Conservation (phyloP, 2,888 invertebrate genomes). For the Nebria brevicollis region DNA sequence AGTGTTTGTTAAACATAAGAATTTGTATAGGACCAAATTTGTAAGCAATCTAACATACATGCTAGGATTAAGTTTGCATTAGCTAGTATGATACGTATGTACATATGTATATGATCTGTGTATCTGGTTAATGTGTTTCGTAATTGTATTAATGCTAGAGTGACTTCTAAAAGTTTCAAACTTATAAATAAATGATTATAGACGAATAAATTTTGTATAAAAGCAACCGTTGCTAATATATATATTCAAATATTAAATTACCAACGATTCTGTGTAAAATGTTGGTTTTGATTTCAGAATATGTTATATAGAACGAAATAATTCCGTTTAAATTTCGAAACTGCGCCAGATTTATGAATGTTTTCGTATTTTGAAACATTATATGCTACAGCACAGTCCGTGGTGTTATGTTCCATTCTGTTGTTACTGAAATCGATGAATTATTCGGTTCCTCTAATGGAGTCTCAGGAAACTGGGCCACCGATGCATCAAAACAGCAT, state of each 20-base stretch:
- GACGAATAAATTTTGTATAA: no score
- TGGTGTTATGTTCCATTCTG: neutral
- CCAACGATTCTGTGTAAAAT: no score
- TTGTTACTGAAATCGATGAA: neutral
- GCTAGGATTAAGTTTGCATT: neutral
- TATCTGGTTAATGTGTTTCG: no score
- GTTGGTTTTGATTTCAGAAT: neutral
- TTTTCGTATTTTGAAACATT: neutral
- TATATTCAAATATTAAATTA: no score
- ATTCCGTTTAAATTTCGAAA: neutral
- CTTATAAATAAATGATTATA: no score
- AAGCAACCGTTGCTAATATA: no score
- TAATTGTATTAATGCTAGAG: no score
- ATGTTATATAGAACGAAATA: neutral
- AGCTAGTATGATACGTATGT: neutral
- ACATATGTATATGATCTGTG: no score
- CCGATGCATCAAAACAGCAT: neutral
- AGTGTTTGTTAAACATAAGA: neutral
- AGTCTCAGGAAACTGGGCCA: constrained; percentile 1
- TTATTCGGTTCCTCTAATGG: neutral
- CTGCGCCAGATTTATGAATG: neutral
- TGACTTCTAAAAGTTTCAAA: no score
- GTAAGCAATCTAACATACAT: neutral
- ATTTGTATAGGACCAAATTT: neutral
- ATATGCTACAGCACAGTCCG: neutral